Evolutionary conservation across 2,797 vertebrate genomes (phyloP).

Genomic region (Perodicticus potto): DNA sequence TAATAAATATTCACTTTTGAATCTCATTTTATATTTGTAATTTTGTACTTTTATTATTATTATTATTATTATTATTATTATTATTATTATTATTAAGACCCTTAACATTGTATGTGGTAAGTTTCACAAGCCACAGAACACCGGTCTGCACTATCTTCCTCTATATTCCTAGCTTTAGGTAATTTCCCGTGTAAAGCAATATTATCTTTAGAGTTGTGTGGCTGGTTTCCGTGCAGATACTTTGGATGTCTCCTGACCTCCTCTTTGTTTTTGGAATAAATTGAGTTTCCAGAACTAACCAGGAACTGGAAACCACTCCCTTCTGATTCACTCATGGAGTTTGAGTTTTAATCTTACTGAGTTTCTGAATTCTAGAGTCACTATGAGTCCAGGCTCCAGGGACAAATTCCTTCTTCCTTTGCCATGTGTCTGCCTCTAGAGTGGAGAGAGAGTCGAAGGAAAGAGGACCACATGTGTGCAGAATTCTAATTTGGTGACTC

Average conservation of each 20-base stretch:
- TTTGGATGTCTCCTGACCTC: constrained; percentile 19
- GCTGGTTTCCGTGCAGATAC: not conserved
- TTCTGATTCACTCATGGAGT: not conserved
- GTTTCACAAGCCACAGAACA: not conserved
- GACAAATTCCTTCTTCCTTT: constrained; percentile 33
- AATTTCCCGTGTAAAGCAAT: not conserved
- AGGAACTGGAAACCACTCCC: not conserved
- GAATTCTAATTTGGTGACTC: constrained; percentile 48
- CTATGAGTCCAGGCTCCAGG: not conserved
- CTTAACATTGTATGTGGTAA: not conserved
- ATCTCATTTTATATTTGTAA: constrained; percentile 45
- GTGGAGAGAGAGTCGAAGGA: not conserved
- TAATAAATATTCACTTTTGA: constrained; percentile 68
- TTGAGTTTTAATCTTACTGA: constrained; percentile 51
- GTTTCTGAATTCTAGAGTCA: constrained; percentile 51
- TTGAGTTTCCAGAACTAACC: constrained; percentile 50
- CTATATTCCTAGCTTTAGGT: not conserved
- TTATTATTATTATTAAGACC: not conserved
- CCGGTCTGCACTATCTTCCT: not conserved
- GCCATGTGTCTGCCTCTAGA: not conserved
- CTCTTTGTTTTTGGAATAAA: constrained; percentile 29
- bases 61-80: not conserved
- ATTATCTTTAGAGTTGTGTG: not conserved
- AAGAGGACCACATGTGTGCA: not conserved
- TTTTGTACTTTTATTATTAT: not conserved